Evolutionary conservation across 2,113 vertebrate genomes (phyloP).

Genomic region (Maccullochella peelii): DNA sequence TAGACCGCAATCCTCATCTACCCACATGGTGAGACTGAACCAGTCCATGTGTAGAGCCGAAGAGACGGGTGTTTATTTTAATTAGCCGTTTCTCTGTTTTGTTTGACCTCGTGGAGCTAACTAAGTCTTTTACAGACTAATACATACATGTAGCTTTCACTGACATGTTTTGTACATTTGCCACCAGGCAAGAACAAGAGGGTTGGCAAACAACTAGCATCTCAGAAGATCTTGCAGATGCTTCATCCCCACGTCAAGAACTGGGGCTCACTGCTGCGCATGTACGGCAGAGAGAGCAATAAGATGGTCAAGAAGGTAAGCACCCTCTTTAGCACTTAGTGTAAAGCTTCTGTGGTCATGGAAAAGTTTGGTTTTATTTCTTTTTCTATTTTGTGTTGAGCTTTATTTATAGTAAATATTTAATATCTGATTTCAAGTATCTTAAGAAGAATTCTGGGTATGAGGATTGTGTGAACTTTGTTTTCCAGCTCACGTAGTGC

Average conservation of each 20-base stretch:
- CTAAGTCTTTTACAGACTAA: neutral
- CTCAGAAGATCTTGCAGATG: slow-evolving; percentile 98
- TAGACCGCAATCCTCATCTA: slow-evolving; percentile 44
- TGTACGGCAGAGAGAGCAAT: slow-evolving; percentile 98
- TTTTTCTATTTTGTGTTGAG: neutral
- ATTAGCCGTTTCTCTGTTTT: neutral
- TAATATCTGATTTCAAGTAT: neutral
- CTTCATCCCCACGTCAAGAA: slow-evolving; percentile 99
- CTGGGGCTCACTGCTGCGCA: slow-evolving; percentile 97
- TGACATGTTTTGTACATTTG: neutral
- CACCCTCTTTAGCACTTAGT: fast-evolving
- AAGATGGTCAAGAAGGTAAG: slow-evolving; percentile 98
- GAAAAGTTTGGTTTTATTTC: neutral
- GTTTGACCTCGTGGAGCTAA: too few relatives aligned
- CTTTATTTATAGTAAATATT: neutral
- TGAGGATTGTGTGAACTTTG: neutral
- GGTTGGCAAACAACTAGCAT: slow-evolving; percentile 97
- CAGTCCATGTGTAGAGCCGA: neutral
- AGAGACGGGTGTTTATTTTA: neutral
- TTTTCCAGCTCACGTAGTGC: neutral
- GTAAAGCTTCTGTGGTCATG: too few relatives aligned
- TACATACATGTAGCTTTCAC: neutral
- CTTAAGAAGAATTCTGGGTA: neutral
- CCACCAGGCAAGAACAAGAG: slow-evolving; percentile 95
- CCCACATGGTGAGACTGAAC: neutral